Evolutionary conservation across 92 coral and sea anemone species (phyloP), one percentile per base, ranked within the genome.

Genomic region (Muricea muricata): DNA sequence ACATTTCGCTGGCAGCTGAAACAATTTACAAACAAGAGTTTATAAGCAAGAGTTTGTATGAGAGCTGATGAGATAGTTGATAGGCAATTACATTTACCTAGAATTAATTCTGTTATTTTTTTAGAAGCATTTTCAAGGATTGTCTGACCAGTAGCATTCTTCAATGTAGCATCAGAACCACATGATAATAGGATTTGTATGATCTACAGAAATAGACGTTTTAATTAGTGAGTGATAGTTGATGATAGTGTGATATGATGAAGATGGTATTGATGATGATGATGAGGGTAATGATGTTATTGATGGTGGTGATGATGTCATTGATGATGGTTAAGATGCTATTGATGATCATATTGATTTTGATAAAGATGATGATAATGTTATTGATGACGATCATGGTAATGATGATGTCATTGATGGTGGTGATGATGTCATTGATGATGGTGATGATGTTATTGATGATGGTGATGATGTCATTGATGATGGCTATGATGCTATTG

Each of bases 121-220:
- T 21, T 55, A 28, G 83, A 71, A 23, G 83, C 83, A 55, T 17
- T 37, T 23, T 78, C 83, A 32, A 78, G 39, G 7, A 78, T 71
- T 37, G 83, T 78, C 45, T 34, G 71, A 78, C 83, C 83, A 32
- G 69, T 55, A 6, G 83, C 71, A 78, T 78, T 58, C 40, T 56
- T 32, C 35, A 78, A 40, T 32, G 83, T 78, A 26, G 58, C 83
- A 78, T 78, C 83, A 21, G 33, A 55, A 32, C 83, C 83, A 78
- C 69, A 58, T 7, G 83, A 56, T 63, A 78, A 23, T 12, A 78
- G 58, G 7, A 55, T 25, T 21, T 45, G 52, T 20, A 78, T 65
- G 33, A 78, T 45, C 83, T 78, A 57, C 20, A 5, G 33, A 13
- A 39, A 39, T 18, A 73, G 7, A 42, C 21, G 0, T 21, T 42